These are phyloP conservation scores for Planiliza haematocheilus DNA, from an alignment of 2,113 vertebrate genomes.

Conservation along the genomic window DNA sequence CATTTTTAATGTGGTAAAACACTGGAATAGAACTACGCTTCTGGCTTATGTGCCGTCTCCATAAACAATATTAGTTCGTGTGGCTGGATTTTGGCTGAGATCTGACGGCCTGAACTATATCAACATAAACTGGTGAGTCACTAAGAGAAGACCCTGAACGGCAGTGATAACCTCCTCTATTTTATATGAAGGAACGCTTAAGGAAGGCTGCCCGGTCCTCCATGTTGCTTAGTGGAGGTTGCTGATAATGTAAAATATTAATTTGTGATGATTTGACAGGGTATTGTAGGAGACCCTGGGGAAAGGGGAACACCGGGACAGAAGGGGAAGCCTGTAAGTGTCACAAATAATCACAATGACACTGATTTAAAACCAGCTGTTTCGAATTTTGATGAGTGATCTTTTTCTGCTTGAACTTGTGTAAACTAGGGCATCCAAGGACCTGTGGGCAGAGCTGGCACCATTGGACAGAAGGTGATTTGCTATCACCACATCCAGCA, in stretches of 20 bases:
- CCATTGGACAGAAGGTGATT: conserved; percentile 78
- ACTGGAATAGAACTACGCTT: conserved; percentile 56
- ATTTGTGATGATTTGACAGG: conserved; percentile 71
- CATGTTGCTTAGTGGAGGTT: conserved; percentile 1
- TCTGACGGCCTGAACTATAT: conserved; percentile 52
- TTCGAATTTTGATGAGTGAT: neutral
- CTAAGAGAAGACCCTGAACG: conserved; percentile 21
- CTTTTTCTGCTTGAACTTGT: conserved; percentile 28
- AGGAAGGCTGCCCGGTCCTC: neutral
- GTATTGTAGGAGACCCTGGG: conserved; percentile 85
- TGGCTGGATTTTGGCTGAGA: conserved; percentile 58
- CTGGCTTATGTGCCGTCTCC: conserved; percentile 61
- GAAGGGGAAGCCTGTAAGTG: conserved; percentile 84
- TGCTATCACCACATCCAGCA: neutral
- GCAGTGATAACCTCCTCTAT: conserved; percentile 30
- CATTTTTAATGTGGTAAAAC: conserved; percentile 61
- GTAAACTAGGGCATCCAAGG: conserved; percentile 80
- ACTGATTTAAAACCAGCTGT: neutral
- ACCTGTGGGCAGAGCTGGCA: conserved; percentile 73
- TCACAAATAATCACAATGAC: neutral
- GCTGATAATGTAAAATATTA: neutral
- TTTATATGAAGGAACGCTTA: conserved; percentile 14
- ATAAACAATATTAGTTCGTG: conserved; percentile 71
- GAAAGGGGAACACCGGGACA: conserved; percentile 78
- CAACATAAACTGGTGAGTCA: conserved; percentile 55